Evolutionary conservation across 2,888 invertebrate species (phyloP).

Genomic region (Agonopterix alstromeriana): DNA sequence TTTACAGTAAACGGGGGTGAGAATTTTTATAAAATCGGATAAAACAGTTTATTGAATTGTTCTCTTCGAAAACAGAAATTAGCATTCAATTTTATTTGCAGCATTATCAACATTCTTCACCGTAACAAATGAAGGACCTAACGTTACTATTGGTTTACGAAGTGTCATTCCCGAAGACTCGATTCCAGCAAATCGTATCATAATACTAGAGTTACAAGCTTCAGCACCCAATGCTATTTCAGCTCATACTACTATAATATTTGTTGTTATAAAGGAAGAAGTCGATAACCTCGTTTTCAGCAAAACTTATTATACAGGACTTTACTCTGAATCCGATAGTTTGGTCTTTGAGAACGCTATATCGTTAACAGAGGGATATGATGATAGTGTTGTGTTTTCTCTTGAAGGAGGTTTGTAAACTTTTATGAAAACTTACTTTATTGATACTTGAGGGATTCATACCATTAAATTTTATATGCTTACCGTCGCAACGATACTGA

Average conservation of each 20-base stretch:
- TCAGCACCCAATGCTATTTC: slow-evolving; percentile 13
- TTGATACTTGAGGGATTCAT: too few species aligned
- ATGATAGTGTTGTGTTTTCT: slow-evolving; percentile 6
- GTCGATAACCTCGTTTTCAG: slow-evolving; percentile 15
- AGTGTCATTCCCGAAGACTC: slow-evolving; percentile 16
- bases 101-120: slow-evolving; percentile 18
- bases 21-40: not conserved
- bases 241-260: slow-evolving; percentile 18
- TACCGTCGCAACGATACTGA: too few species aligned
- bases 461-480: too few species aligned
- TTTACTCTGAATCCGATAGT: slow-evolving; percentile 7
- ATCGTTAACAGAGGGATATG: slow-evolving; percentile 9
- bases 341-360: slow-evolving; percentile 7
- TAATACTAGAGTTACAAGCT: slow-evolving; percentile 20
- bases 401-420: slow-evolving; percentile 1
- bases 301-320: slow-evolving; percentile 16
- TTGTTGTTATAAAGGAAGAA: slow-evolving; percentile 12
- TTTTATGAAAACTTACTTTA: not conserved
- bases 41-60: too few species aligned
- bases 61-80: too few species aligned
- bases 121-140: slow-evolving; percentile 4
- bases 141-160: slow-evolving; percentile 11
- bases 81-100: slow-evolving; percentile 5
- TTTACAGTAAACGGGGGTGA: slow-evolving; percentile 28
- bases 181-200: slow-evolving; percentile 15